These are phyloP conservation scores for Diplosoma virens DNA, from an alignment of 23 tunicate genomes.

Conservation along the genomic window DNA sequence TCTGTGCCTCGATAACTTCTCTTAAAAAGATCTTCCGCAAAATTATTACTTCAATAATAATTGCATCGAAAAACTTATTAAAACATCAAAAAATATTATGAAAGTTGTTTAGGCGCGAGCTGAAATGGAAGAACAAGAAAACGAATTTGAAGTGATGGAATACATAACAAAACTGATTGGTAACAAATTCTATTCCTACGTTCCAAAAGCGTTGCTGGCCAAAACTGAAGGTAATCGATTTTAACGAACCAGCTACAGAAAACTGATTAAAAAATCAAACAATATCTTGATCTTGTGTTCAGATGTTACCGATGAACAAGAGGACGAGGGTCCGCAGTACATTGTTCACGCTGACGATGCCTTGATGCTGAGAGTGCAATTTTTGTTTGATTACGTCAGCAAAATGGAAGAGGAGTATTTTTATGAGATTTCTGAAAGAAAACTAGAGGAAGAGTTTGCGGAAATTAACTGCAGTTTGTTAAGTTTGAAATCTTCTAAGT, in stretches of 20 bases:
- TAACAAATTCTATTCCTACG: not conserved
- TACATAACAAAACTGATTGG: constrained; percentile 39
- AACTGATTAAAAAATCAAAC: no score
- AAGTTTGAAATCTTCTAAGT: no score
- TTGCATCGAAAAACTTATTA: no score
- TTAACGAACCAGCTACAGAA: no score
- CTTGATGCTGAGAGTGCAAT: constrained; percentile 45
- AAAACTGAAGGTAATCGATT: no score
- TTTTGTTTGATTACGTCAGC: constrained; percentile 13
- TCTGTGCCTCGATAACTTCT: no score
- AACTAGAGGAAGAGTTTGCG: constrained; percentile 49
- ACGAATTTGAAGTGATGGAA: constrained; percentile 84
- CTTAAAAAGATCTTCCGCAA: no score
- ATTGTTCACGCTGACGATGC: constrained; percentile 50
- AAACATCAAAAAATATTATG: no score
- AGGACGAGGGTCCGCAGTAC: constrained; percentile 26
- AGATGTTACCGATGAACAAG: no score
- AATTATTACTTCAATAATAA: no score
- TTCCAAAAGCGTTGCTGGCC: not conserved
- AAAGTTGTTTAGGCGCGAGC: constrained; percentile 53
- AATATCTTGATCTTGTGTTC: no score
- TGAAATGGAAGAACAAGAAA: constrained; percentile 38
- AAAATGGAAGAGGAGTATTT: constrained; percentile 49
- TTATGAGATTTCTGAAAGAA: constrained; percentile 20
- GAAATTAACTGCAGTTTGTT: no score